phyloP scores from a whole-genome alignment of 1,140 invertebrate species.

The Andrena cerasifolii region DNA sequence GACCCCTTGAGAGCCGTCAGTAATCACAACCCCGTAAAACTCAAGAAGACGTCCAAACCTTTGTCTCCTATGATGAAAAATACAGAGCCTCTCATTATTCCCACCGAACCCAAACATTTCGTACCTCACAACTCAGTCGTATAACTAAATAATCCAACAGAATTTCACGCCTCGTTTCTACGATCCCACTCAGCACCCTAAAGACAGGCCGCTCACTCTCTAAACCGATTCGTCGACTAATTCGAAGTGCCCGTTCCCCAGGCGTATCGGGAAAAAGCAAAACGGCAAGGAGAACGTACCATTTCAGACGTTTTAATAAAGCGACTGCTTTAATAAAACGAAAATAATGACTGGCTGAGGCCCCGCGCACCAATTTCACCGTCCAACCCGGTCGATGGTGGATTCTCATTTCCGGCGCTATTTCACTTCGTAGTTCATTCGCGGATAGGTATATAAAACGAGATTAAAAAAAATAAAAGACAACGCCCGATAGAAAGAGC shows the following conservation, averaged over 20 bases:
- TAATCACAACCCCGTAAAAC: no score
- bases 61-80: no score
- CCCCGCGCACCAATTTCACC: constrained; percentile 53
- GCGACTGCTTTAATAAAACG: constrained; percentile 32
- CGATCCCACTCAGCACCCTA: no score
- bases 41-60: no score
- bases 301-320: constrained; percentile 10
- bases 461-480: constrained; percentile 55
- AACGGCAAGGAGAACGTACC: not conserved
- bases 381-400: constrained; percentile 33
- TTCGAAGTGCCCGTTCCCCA: not conserved
- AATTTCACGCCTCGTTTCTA: no score
- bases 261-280: not conserved
- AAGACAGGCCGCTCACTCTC: no score
- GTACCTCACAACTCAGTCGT: no score
- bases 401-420: constrained; percentile 59
- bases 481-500: constrained; percentile 24
- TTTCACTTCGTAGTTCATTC: constrained; percentile 50
- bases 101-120: no score
- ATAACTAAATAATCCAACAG: no score
- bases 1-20: no score
- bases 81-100: no score
- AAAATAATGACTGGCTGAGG: constrained; percentile 29
- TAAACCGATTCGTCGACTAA: not conserved
- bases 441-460: constrained; percentile 48